phyloP scores from a whole-genome alignment of 2,113 vertebrate species.

The Crotalus tigris region DNA sequence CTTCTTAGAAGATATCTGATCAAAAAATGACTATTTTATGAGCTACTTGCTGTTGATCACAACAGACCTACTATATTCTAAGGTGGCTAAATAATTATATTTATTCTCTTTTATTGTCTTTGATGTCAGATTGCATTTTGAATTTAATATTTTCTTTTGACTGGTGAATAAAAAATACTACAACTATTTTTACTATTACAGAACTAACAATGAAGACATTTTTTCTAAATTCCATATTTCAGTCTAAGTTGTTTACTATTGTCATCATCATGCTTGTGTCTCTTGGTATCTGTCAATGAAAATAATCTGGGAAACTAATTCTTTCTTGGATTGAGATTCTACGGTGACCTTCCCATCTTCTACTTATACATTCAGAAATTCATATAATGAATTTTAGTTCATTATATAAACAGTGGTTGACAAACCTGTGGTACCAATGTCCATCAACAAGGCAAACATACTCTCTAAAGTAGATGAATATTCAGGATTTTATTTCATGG shows the following conservation, averaged over 20 bases:
- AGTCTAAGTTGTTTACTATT: not conserved
- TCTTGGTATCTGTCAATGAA: not conserved
- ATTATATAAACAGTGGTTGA: not conserved
- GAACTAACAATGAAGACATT: not conserved
- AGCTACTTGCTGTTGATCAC: not conserved
- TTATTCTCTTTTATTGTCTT: not conserved
- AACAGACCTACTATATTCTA: not conserved
- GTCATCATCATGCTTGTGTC: not conserved
- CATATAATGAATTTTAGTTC: not conserved
- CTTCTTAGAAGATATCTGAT: not conserved
- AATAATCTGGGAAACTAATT: not conserved
- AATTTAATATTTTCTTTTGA: not conserved
- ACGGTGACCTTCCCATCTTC: not conserved
- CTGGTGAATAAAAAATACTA: not conserved
- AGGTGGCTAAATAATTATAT: not conserved
- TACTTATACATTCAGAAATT: not conserved
- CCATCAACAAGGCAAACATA: not conserved
- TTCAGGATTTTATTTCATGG: not conserved
- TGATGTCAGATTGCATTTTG: not conserved
- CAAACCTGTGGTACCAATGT: not conserved
- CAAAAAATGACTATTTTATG: conserved; percentile 1
- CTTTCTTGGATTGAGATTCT: not conserved
- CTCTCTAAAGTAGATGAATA: not conserved
- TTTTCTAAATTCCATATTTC: not conserved
- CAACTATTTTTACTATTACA: not conserved